Evolutionary conservation across 1,140 invertebrate species (phyloP), one percentile per base, ranked within the genome.

Genomic region (Pinna nobilis): DNA sequence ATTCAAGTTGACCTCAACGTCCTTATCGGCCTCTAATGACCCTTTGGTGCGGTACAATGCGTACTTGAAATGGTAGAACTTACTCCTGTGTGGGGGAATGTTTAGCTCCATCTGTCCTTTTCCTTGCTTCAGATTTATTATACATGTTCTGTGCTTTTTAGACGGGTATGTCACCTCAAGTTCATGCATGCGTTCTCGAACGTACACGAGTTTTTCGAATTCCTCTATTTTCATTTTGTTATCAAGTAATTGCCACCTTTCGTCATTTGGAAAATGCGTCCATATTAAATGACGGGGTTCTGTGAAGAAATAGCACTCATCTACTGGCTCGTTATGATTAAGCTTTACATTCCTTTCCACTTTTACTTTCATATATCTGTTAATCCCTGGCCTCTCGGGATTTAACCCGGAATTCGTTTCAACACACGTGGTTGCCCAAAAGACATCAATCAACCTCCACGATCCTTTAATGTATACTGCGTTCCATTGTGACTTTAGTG

Each of bases 201-300:
- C 66, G 50, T 79, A 80, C 1, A 74, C 77, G 44, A 71, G 74
- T 49, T 76, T 60, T 30, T 83, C 73, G 64, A 83, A 83, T 47
- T 78, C 66, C 2, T 65, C 41, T 15, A 73, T 33, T 23, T 74
- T 71, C 23, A 78, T 50, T 25, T 68, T 53, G 44, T 63, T 23
- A 13, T 33, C 35, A 28, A 78, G 53, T 30, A 82, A 57, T 65
- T 82, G 82, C 82, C 82, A 83, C 20, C 69, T 66, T 18, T 65
- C 41, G 57, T 87, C 81, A 74, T 89, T 88, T 0, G 91, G 91
- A 73, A 88, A 90, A 82, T 91, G 91, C 0, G 90, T 89, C 80
- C 86, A 90, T 49, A 90, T 89, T 51, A 91, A 70, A 18, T 89
- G 82, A 25, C 88, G 82, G 1, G 91, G 90, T 73, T 91, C 90